These are phyloP conservation scores for Dicycla oo DNA, from an alignment of 2,888 invertebrate species.

Conservation along the genomic window DNA sequence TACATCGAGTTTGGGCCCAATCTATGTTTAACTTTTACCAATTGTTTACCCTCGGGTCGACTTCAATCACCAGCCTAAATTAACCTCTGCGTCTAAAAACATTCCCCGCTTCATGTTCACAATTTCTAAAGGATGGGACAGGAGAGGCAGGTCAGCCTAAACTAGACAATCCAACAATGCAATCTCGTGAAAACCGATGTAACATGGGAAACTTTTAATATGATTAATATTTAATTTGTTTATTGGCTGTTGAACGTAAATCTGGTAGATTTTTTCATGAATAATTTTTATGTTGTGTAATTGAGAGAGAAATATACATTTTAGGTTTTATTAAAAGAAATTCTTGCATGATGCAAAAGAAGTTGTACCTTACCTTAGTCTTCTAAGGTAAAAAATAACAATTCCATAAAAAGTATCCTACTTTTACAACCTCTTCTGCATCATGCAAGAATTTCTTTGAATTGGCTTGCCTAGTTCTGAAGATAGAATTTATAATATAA, in stretches of 20 bases:
- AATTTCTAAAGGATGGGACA: slow-evolving; percentile 33
- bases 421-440: no score
- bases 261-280: slow-evolving; percentile 24
- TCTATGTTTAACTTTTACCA: slow-evolving; percentile 85
- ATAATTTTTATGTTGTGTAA: not conserved
- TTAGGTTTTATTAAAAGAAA: not conserved
- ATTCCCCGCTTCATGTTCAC: slow-evolving; percentile 4
- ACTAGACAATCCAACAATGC: slow-evolving; percentile 70
- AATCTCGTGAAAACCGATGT: slow-evolving; percentile 78
- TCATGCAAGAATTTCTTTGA: no score
- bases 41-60: slow-evolving; percentile 82
- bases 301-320: not conserved
- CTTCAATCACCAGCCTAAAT: slow-evolving; percentile 70
- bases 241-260: slow-evolving; percentile 64
- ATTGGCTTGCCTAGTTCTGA: no score
- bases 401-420: no score
- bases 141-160: slow-evolving; percentile 57
- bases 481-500: no score
- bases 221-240: slow-evolving; percentile 82
- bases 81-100: slow-evolving; percentile 57
- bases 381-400: no score
- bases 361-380: not conserved
- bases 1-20: slow-evolving; percentile 75
- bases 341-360: no score
- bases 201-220: slow-evolving; percentile 77